Evolutionary conservation across 2,888 invertebrate genomes (phyloP).

Genomic region (Alitta virens): DNA sequence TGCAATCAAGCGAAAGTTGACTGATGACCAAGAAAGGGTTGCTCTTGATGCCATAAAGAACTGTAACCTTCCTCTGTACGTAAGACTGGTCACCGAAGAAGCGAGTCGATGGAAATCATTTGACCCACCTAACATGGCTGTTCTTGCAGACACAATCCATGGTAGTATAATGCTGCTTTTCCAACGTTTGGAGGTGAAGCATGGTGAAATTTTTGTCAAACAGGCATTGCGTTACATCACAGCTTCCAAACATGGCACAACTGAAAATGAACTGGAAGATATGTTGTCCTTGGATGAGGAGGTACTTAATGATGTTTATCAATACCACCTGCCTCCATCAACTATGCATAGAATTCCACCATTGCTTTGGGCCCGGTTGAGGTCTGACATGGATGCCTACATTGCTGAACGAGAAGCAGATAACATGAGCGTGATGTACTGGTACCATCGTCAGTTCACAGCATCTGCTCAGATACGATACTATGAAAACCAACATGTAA

Average conservation of each 20-base stretch:
- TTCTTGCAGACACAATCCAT: constrained; percentile 32
- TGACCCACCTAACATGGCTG: constrained; percentile 5
- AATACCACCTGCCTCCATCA: constrained; percentile 39
- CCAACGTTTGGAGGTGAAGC: constrained; percentile 31
- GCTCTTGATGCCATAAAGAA: constrained; percentile 18
- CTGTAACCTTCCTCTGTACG: constrained; percentile 35
- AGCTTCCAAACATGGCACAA: constrained; percentile 69
- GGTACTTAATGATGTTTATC: constrained; percentile 33
- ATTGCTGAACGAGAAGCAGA: constrained; percentile 36
- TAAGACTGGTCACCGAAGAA: constrained; percentile 33
- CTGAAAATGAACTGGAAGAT: constrained; percentile 73
- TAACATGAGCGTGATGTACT: constrained; percentile 31
- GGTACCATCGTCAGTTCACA: constrained; percentile 35
- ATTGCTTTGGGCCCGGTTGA: constrained; percentile 33
- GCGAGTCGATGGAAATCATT: constrained; percentile 34
- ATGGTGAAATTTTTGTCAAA: constrained; percentile 30
- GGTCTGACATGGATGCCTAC: constrained; percentile 29
- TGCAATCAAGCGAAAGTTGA: background rate
- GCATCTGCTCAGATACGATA: constrained; percentile 29
- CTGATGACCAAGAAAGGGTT: background rate
- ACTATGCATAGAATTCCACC: constrained; percentile 37
- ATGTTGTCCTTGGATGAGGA: constrained; percentile 30
- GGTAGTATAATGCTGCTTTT: constrained; percentile 36
- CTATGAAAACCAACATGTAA: constrained; percentile 19
- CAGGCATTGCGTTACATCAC: constrained; percentile 35